Conservation (phyloP, 2,797 vertebrate species). For the Eulemur mongoz region DNA sequence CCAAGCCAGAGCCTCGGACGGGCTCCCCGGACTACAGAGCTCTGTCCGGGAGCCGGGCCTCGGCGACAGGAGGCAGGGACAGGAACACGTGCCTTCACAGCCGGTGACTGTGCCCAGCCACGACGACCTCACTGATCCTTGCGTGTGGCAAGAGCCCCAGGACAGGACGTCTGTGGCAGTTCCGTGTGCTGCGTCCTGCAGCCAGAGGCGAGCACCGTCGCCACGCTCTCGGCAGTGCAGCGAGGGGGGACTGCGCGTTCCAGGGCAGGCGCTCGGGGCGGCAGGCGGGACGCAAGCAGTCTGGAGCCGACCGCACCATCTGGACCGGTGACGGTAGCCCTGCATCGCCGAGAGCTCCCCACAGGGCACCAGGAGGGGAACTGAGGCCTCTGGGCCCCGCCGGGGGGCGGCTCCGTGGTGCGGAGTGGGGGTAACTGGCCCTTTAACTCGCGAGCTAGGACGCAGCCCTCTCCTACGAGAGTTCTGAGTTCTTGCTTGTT, state of each 20-base stretch:
- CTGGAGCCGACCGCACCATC: accelerated
- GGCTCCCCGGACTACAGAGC: not conserved
- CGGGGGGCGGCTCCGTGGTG: not conserved
- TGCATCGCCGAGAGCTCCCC: accelerated
- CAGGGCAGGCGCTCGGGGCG: not conserved
- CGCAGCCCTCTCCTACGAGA: not conserved
- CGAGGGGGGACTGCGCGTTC: not conserved
- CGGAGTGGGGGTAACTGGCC: not conserved
- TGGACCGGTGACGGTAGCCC: accelerated
- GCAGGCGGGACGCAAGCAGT: not conserved
- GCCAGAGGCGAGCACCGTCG: too few relatives aligned
- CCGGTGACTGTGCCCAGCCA: too few relatives aligned
- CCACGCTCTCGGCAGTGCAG: too few relatives aligned
- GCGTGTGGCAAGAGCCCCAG: not conserved
- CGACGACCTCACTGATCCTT: not conserved
- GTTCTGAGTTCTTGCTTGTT: not conserved
- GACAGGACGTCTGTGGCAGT: too few relatives aligned
- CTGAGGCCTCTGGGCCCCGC: not conserved
- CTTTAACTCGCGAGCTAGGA: not conserved
- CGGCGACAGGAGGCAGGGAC: accelerated
- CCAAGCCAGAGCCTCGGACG: not conserved
- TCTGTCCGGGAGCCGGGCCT: not conserved
- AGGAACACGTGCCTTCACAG: not conserved
- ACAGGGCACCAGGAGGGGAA: not conserved
- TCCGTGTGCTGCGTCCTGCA: too few relatives aligned